Evolutionary conservation across 2,888 invertebrate species (phyloP).

Genomic region (Brachynemurus nebulosus): DNA sequence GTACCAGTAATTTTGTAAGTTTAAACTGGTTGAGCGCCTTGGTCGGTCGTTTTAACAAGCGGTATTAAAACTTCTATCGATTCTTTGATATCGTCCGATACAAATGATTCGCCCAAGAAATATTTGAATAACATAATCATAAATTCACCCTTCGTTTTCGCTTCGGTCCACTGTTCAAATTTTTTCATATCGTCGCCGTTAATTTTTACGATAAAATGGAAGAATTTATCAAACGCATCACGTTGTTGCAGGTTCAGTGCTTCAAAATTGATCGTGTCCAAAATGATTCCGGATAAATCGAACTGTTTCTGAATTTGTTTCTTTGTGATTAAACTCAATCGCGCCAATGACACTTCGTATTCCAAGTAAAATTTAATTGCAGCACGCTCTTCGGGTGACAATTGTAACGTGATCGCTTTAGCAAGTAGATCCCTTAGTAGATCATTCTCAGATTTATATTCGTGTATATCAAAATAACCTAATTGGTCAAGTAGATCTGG

Average conservation of each 20-base stretch:
- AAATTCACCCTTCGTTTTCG: slow-evolving; percentile 16
- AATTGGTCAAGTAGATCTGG: slow-evolving; percentile 5
- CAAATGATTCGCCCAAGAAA: slow-evolving; percentile 9
- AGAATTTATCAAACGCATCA: slow-evolving; percentile 16
- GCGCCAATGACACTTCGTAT: slow-evolving; percentile 1
- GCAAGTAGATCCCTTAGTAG: neutral
- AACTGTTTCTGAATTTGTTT: slow-evolving; percentile 19
- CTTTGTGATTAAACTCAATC: neutral
- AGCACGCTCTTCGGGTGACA: neutral
- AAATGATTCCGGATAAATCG: slow-evolving; percentile 18
- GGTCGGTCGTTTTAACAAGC: slow-evolving; percentile 14
- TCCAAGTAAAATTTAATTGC: slow-evolving; percentile 6
- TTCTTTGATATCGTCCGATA: slow-evolving; percentile 13
- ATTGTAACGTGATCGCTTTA: neutral
- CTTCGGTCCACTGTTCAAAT: slow-evolving; percentile 16
- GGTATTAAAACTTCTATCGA: slow-evolving; percentile 12
- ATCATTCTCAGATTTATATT: slow-evolving; percentile 4
- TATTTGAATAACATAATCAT: slow-evolving; percentile 15
- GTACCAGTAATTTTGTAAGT: too few relatives aligned
- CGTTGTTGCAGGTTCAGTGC: slow-evolving; percentile 13
- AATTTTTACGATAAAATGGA: slow-evolving; percentile 13
- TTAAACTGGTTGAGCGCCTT: slow-evolving; percentile 12
- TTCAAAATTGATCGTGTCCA: slow-evolving; percentile 16
- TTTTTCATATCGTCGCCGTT: slow-evolving; percentile 5
- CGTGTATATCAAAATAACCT: slow-evolving; percentile 5